Base-by-base conservation (phyloP, 2,888 invertebrate genomes). In the Asteroscopus sphinx region DNA sequence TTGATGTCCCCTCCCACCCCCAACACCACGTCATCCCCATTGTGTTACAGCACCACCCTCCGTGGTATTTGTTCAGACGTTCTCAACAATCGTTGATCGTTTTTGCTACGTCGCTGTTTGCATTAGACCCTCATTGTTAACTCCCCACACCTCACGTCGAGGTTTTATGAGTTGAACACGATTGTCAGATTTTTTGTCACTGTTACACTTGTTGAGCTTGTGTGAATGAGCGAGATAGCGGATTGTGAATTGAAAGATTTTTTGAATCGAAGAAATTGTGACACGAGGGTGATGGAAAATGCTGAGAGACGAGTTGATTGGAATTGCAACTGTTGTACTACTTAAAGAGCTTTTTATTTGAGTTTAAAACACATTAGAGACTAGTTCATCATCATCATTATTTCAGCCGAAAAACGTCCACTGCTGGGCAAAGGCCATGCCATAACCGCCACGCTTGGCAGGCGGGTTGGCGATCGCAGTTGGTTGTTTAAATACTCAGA, bases 81-180 rank as follows among this genome's bases (percentile, higher is more conserved):
- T 77, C 73, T 67, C 70, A 67, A 77, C 84, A 82, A 84, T 86
- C 82, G 85, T 71, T 77, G 71, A 81, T 75, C 81, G 81, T 83
- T 85, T 85, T 81, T 81, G 80, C 85, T 72, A 65, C 81, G 82
- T 81, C 77, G 79, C 73, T 85, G 83, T 87, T 87, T 84, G 85
- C 86, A 80, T 86, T 81, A 77, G 67, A 71, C 80, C 69, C 74
- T 77, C 80, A 81, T 82, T 83, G 82, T 84, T 68, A 68, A 60
- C 44, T 55, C 61, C 56, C 51, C 54, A 53, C 54, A n/a, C 59
- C 44, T 51, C 42, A 45, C 46, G 39, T 46, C 63, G 48, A 45
- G 47, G 67, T 74, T 78, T 70, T 75, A 77, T 74, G 69, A 76
- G 77, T 75, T 71, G 76, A 76, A 77, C 75, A 77, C 56, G 68